These are phyloP conservation scores for Jaculus jaculus DNA, from an alignment of 2,113 vertebrate species.

Conservation along the genomic window DNA sequence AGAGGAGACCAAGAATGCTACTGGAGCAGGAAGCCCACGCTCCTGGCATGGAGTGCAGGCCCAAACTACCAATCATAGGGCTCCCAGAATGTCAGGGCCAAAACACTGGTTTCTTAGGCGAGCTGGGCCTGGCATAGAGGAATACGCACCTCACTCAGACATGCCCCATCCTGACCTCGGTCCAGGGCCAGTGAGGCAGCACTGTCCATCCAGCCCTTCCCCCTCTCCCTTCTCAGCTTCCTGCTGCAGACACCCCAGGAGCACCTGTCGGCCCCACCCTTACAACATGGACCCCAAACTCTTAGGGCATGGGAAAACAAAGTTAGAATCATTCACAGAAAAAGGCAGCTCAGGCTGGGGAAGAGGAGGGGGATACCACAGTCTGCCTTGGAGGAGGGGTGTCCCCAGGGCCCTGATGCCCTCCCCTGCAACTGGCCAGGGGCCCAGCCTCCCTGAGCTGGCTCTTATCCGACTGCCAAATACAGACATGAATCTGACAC, in stretches of 20 bases:
- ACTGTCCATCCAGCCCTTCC: conserved; percentile 65
- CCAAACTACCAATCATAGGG: background rate
- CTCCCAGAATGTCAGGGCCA: background rate
- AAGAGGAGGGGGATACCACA: conserved; percentile 60
- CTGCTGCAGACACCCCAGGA: conserved; percentile 61
- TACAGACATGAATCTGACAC: conserved; percentile 78
- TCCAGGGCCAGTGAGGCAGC: conserved; percentile 43
- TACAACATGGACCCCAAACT: background rate
- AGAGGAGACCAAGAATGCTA: background rate
- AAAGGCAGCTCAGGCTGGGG: background rate
- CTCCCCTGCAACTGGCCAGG: conserved; percentile 71
- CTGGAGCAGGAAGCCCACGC: background rate
- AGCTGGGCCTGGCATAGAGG: conserved; percentile 29
- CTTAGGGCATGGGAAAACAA: background rate
- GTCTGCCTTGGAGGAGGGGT: conserved; percentile 59
- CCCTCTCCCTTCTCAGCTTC: conserved; percentile 77
- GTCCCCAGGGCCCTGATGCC: conserved; percentile 69
- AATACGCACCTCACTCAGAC: conserved; percentile 38
- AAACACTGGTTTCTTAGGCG: background rate
- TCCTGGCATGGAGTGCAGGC: background rate
- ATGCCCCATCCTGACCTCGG: conserved; percentile 49
- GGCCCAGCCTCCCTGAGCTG: conserved; percentile 74
- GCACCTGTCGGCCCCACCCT: conserved; percentile 60
- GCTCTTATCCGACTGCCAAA: conserved; percentile 79
- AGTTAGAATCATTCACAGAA: conserved; percentile 22